These are phyloP conservation scores for Pseudococcus jackbeardsleyi DNA, from an alignment of 2,888 invertebrate species.

Conservation along the genomic window DNA sequence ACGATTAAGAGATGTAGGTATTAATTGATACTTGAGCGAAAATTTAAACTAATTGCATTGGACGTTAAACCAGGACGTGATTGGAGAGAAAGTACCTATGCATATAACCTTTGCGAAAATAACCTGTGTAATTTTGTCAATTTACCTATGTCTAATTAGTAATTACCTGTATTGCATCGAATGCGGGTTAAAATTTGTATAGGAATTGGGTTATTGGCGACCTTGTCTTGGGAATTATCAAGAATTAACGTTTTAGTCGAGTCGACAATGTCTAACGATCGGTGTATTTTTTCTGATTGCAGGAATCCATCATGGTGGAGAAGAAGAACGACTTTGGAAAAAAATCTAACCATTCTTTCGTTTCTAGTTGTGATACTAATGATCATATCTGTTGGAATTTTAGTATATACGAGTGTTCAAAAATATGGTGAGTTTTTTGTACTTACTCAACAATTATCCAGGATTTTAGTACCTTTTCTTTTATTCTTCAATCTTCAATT, in stretches of 20 bases:
- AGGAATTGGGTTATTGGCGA: slow-evolving; percentile 24
- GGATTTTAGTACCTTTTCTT: too few relatives aligned
- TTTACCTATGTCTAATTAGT: neutral
- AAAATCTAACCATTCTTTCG: slow-evolving; percentile 75
- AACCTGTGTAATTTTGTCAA: neutral
- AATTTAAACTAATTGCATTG: neutral
- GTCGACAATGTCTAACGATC: neutral
- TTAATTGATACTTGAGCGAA: neutral
- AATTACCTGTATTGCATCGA: neutral
- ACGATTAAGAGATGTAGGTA: slow-evolving; percentile 4
- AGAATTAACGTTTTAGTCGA: neutral
- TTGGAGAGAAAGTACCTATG: neutral
- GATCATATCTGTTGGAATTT: slow-evolving; percentile 73
- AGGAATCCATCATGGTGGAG: slow-evolving; percentile 89
- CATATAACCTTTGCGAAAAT: neutral
- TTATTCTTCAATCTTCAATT: too few relatives aligned
- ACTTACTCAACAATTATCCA: too few relatives aligned
- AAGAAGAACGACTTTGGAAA: slow-evolving; percentile 80
- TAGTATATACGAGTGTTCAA: slow-evolving; percentile 64
- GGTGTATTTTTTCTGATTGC: slow-evolving; percentile 65
- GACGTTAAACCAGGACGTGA: neutral
- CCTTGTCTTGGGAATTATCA: neutral
- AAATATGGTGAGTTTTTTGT: slow-evolving; percentile 68
- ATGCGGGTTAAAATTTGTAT: neutral
- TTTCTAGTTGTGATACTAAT: slow-evolving; percentile 73